Percentiles rank a stretch among this genome's conserved stretches.
These are phyloP conservation scores for Petrocephalus sullivani DNA, from an alignment of 2,797 vertebrate species.

Conservation along the genomic window DNA sequence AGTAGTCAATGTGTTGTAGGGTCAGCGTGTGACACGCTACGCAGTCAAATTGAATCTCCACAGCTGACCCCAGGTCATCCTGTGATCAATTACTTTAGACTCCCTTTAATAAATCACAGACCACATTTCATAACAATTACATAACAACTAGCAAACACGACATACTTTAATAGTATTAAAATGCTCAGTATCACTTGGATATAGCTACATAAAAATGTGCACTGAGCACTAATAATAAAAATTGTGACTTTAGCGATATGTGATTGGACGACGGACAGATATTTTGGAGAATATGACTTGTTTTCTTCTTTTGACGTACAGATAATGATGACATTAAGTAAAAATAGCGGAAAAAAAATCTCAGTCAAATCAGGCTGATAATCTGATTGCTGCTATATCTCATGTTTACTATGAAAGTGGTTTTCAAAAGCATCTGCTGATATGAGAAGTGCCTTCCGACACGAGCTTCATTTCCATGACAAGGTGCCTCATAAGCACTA, in stretches of 20 bases:
- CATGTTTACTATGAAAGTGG: not conserved
- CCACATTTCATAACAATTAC: not conserved
- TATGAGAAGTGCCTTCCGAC: not conserved
- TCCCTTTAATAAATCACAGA: not conserved
- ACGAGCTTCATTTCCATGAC: not conserved
- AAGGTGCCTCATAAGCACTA: not conserved
- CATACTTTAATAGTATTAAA: not conserved
- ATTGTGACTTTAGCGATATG: not conserved
- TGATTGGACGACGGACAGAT: not conserved
- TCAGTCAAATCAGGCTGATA: not conserved
- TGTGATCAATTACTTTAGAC: not conserved
- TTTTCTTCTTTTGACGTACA: not conserved
- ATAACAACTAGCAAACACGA: not conserved
- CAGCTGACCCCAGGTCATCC: too few species aligned
- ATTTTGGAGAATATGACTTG: not conserved
- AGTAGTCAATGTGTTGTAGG: not conserved
- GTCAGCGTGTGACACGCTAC: not conserved
- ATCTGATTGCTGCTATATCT: not conserved
- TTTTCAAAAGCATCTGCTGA: not conserved
- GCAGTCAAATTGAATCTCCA: not conserved
- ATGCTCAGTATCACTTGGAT: not conserved
- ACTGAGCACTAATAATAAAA: not conserved
- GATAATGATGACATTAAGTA: not conserved
- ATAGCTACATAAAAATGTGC: not conserved
- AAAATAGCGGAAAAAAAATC: not conserved